These are phyloP conservation scores for Clinocottus analis DNA, from an alignment of 2,113 vertebrate genomes.

Conservation along the genomic window DNA sequence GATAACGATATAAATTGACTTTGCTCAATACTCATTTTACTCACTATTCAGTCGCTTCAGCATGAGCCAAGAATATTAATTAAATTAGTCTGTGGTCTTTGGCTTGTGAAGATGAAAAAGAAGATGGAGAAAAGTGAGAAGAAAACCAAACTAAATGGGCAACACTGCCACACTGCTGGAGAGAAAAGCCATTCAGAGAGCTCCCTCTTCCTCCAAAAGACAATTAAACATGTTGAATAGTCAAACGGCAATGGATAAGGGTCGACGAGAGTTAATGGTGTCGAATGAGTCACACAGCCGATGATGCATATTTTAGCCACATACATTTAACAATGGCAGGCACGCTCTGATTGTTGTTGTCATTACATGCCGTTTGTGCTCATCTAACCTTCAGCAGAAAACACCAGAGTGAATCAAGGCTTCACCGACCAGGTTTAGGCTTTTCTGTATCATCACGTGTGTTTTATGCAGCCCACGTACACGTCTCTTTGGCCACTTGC, in stretches of 20 bases:
- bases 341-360: background rate
- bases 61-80: background rate
- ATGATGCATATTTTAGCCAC: background rate
- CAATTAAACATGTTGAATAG: background rate
- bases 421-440: too few species aligned
- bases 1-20: background rate
- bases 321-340: background rate
- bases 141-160: background rate
- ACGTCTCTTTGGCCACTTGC: constrained; percentile 1
- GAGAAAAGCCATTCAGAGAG: background rate
- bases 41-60: background rate
- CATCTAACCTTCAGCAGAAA: background rate
- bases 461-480: background rate
- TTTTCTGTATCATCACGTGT: background rate
- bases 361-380: too few species aligned
- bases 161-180: background rate
- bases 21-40: background rate
- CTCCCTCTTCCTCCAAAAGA: background rate
- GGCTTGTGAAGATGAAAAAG: background rate
- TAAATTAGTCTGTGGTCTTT: background rate
- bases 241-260: background rate
- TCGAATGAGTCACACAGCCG: background rate
- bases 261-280: background rate
- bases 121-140: too few species aligned
- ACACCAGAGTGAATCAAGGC: background rate